A percentile compares a stretch with the other conserved stretches of the same genome.
phyloP scores from a whole-genome alignment of 2,888 invertebrate species.

The Drosophila affinis region DNA sequence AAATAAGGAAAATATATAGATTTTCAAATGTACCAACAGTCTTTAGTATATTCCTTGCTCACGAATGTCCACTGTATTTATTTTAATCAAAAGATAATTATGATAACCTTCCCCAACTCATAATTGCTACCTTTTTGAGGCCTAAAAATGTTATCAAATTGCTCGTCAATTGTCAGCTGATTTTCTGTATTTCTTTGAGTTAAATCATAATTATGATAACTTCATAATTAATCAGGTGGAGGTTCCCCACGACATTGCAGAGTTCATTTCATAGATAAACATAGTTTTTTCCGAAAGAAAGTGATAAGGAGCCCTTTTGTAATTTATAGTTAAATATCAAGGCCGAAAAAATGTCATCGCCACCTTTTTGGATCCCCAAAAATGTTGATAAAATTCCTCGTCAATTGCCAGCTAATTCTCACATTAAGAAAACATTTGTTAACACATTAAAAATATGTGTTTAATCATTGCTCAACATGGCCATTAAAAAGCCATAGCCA shows the following conservation, averaged over 20 bases:
- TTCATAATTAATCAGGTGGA: neutral
- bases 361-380: neutral
- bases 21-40: too few species aligned
- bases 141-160: too few species aligned
- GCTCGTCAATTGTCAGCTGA: too few species aligned
- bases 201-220: neutral
- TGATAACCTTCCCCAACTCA: neutral
- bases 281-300: neutral
- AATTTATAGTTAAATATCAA: neutral
- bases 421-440: conserved; percentile 45
- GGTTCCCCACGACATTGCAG: neutral
- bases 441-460: conserved; percentile 49
- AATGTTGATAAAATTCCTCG: conserved; percentile 19
- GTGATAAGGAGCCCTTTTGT: neutral
- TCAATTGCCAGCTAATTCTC: conserved; percentile 26
- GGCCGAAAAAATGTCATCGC: neutral
- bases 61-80: neutral
- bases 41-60: too few species aligned
- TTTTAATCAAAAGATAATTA: neutral
- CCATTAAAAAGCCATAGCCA: conserved; percentile 50
- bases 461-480: conserved; percentile 47
- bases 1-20: too few species aligned
- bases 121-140: neutral
- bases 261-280: neutral
- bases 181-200: neutral